Conservation (phyloP, 2,113 vertebrate genomes). For the Tachysurus fulvidraco region DNA sequence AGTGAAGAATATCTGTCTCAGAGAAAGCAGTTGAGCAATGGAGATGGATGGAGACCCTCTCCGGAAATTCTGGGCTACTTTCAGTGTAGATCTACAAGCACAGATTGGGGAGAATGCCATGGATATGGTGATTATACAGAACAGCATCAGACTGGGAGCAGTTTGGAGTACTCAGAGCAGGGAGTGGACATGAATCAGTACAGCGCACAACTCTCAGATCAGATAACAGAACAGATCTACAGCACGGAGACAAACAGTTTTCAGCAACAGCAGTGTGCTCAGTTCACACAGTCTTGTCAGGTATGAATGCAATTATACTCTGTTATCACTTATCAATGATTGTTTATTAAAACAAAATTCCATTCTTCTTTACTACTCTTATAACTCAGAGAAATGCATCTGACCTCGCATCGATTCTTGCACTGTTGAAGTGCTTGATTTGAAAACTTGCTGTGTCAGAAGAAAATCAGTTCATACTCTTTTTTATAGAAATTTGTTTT, state of each 20-base stretch:
- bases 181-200: constrained; percentile 55
- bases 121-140: constrained; percentile 41
- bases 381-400: not conserved
- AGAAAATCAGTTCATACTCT: not conserved
- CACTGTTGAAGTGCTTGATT: not conserved
- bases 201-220: constrained; percentile 45
- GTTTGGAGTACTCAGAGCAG: constrained; percentile 57
- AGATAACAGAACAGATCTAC: constrained; percentile 54
- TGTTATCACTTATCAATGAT: not conserved
- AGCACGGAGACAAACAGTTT: constrained; percentile 48
- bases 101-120: constrained; percentile 51
- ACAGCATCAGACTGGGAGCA: constrained; percentile 55
- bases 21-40: constrained; percentile 60
- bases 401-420: not conserved
- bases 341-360: not conserved
- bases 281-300: constrained; percentile 65
- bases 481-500: not conserved
- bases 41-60: constrained; percentile 53
- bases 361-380: not conserved
- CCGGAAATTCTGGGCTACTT: constrained; percentile 65
- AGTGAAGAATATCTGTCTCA: constrained; percentile 69
- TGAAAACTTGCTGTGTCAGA: not conserved
- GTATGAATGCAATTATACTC: constrained; percentile 53
- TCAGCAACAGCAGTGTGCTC: constrained; percentile 58
- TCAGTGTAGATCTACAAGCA: constrained; percentile 56